Percentiles rank a stretch among this genome's conserved stretches.
These are phyloP conservation scores for Abrostola tripartita DNA, from an alignment of 2,888 invertebrate species.

Conservation along the genomic window DNA sequence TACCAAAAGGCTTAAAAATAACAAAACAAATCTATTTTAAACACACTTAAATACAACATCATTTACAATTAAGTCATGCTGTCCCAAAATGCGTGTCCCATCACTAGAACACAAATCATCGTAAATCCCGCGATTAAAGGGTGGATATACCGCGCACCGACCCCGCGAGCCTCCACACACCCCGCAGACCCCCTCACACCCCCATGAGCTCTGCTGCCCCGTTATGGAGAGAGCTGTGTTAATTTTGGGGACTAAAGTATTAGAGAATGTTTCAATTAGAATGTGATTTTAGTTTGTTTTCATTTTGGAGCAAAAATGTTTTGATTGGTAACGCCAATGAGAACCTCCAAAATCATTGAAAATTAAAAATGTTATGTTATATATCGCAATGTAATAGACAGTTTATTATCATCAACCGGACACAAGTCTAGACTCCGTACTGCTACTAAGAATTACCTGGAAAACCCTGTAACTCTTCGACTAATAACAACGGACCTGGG, in stretches of 20 bases:
- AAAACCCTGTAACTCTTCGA: no score
- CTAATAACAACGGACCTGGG: no score
- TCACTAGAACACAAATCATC: slow-evolving; percentile 62
- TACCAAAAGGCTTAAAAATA: no score
- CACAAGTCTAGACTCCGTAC: slow-evolving; percentile 15
- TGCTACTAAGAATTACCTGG: no score
- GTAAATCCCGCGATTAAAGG: slow-evolving; percentile 65
- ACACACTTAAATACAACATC: no score
- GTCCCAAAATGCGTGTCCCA: slow-evolving; percentile 43
- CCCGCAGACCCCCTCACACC: background rate
- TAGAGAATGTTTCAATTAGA: slow-evolving; percentile 25
- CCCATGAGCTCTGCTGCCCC: slow-evolving; percentile 13
- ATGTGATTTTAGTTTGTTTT: slow-evolving; percentile 4
- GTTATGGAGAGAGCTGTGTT: slow-evolving; percentile 31
- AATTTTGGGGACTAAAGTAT: slow-evolving; percentile 43
- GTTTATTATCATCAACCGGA: no score
- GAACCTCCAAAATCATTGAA: background rate
- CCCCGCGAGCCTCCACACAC: slow-evolving; percentile 9
- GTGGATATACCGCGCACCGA: slow-evolving; percentile 56
- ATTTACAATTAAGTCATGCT: slow-evolving; percentile 2
- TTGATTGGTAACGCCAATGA: background rate
- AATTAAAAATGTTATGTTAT: no score
- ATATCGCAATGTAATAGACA: no score
- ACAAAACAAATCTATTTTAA: background rate
- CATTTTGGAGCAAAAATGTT: background rate